Evolutionary conservation across 2,113 vertebrate genomes (phyloP), one percentile per base, ranked within the genome.

Genomic region (Dasyurus viverrinus): DNA sequence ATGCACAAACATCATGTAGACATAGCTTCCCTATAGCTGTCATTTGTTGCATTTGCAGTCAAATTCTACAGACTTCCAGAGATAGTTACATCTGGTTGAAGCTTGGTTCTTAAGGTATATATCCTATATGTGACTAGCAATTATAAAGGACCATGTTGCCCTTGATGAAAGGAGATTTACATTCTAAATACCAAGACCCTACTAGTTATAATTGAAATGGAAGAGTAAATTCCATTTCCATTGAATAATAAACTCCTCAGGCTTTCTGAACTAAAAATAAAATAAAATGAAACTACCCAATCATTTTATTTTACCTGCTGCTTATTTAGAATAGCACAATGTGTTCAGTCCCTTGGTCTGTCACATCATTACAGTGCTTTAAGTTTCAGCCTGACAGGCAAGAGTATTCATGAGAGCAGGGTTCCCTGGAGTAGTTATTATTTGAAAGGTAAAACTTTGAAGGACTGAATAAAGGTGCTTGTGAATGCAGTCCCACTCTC

Each of bases 21-120:
- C 0, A 90, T n/a, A 90, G 5, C 6, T 50, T 90, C 26, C 30
- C 54, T 89, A 42, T 22, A 84, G 42, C 36, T 42, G 68, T 42
- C 68, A 84, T 95, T 92, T 53, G 95, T 24, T 54, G 8, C 16
- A 53, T 52, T 96, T 96, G 19, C 19, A 92, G 26, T 36, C 94
- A 0, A 90, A 36, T 90, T 91, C 27, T 94, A 93, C 24, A 48
- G 6, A 89, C 30, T 76, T 95, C 91, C n/a, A 54, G 5, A 52
- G 11, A 90, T 9, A 94, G 8, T 27, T 54, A n/a, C 90, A 47
- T 3, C 52, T 54, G 60, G 89, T 90, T 46, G 53, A 94, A 93
- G 91, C 25, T 90, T 6, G 23, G 48, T 54, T 95, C 30, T 2
- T 91, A 26, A 92, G 3, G 22, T n/a, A 0, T 84, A 57, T 6